phyloP scores from a whole-genome alignment of 2,888 invertebrate genomes.

The Sarcophaga rosellei region DNA sequence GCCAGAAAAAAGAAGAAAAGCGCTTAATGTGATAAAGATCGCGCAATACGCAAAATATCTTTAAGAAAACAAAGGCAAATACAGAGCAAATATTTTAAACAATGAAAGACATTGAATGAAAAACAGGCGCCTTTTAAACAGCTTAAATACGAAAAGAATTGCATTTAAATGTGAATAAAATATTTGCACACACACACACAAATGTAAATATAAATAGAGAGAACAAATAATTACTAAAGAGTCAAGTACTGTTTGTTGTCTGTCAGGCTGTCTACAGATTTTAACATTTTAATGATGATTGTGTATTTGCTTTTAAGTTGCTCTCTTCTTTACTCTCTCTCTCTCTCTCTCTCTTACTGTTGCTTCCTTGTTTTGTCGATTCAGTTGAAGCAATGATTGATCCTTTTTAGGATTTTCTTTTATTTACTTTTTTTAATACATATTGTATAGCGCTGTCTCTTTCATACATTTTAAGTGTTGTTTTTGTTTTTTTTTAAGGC shows the following conservation, averaged over 20 bases:
- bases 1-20: too few relatives aligned
- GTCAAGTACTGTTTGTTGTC: slow-evolving; percentile 51
- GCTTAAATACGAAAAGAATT: slow-evolving; percentile 21
- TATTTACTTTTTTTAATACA: too few relatives aligned
- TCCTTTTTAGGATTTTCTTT: too few relatives aligned
- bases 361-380: too few relatives aligned
- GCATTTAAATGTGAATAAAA: not conserved
- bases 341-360: too few relatives aligned
- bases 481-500: too few relatives aligned
- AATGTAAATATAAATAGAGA: not conserved
- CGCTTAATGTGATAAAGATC: slow-evolving; percentile 7
- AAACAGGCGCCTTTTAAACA: slow-evolving; percentile 44
- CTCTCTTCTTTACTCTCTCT: too few relatives aligned
- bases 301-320: slow-evolving; percentile 29
- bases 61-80: not conserved
- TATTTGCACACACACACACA: too few relatives aligned
- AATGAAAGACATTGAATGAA: slow-evolving; percentile 6
- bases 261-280: slow-evolving; percentile 40
- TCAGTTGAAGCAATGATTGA: too few relatives aligned
- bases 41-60: slow-evolving; percentile 3
- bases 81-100: slow-evolving; percentile 10
- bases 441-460: too few relatives aligned
- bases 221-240: slow-evolving; percentile 30
- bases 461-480: too few relatives aligned
- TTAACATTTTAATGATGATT: slow-evolving; percentile 57